Evolutionary conservation across 2,113 vertebrate genomes (phyloP).

Genomic region (Lota lota): DNA sequence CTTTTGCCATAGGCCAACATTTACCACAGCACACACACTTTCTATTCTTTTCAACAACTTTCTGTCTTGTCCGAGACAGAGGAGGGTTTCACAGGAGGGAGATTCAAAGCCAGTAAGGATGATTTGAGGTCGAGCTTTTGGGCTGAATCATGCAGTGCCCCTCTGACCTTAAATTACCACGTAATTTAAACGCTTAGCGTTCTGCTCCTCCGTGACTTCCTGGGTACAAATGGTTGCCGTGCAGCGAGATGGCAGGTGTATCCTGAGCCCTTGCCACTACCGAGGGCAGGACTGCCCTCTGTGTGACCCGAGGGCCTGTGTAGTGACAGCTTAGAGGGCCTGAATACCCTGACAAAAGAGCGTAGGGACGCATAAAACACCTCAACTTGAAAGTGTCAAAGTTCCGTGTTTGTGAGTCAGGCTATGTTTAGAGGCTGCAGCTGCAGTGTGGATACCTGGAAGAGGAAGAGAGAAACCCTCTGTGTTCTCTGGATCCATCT

Average conservation of each 20-base stretch:
- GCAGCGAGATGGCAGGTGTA: constrained; percentile 25
- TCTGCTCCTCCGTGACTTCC: background rate
- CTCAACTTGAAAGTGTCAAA: constrained; percentile 63
- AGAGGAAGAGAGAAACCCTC: constrained; percentile 50
- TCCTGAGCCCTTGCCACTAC: constrained; percentile 3
- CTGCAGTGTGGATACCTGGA: constrained; percentile 61
- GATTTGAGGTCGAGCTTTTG: background rate
- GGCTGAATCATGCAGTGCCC: background rate
- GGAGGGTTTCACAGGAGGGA: background rate
- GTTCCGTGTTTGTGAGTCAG: constrained; percentile 61
- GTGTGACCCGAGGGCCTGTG: constrained; percentile 18
- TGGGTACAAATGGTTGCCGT: background rate
- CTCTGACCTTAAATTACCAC: background rate
- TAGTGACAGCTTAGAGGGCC: constrained; percentile 38
- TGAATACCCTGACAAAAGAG: constrained; percentile 40
- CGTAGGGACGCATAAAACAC: constrained; percentile 48
- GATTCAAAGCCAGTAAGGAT: background rate
- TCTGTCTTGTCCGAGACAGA: background rate
- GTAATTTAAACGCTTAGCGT: background rate
- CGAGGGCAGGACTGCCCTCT: constrained; percentile 18
- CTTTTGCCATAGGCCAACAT: background rate
- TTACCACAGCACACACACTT: background rate
- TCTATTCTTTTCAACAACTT: background rate
- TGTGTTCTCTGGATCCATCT: constrained; percentile 63
- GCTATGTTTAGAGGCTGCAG: constrained; percentile 65